Evolutionary conservation across 2,113 vertebrate genomes (phyloP), one percentile per base, ranked within the genome.

Genomic region (Solea solea): DNA sequence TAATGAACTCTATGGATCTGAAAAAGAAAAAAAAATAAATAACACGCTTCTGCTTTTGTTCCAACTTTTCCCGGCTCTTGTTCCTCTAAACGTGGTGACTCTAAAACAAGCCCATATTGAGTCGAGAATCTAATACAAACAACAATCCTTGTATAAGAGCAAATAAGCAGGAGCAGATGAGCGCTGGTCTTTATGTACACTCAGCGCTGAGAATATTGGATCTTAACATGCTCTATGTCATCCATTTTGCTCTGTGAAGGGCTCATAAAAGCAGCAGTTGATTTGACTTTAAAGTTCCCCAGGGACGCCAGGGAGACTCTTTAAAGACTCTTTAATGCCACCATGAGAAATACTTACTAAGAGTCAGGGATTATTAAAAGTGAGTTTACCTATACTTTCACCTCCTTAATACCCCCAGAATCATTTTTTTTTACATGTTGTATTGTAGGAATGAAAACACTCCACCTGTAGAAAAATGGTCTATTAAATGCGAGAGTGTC

Each of bases 1-100:
- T 94, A 94, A 94, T 93, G 92, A 94, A 92, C 91, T 87, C 69
- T 46, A 39, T 14, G 40, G 66, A 77, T 81, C 72, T 69, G 80
- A 85, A 68, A 70, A 77, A 6, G 54, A 8, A 54, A 41, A 14
- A 39, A 62, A 9, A 28, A 16, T n/a, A 39, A 40, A 40, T 8
- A 45, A 15, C 34, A 64, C 45, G n/a, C 70, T 60, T 59, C 49
- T 63, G 64, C 75, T 88, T 85, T 78, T 67, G 64, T 82, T 84
- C 8, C 74, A 75, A 88, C 84, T 86, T 88, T 72, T 66, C 34
- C 51, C 5, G 62, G 59, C 69, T 66, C n/a, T 48, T 34, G 68
- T 68, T 27, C 64, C 53, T 53, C 69, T 53, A 71, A 82, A 84
- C 89, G 74, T 80, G 78, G 72, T 64, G 55, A 50, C 57, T 85